A percentile compares a stretch with the other conserved stretches of the same genome.
These are phyloP conservation scores for Scaptomyza caliginosa DNA, from an alignment of 2,888 invertebrate species.

Conservation along the genomic window DNA sequence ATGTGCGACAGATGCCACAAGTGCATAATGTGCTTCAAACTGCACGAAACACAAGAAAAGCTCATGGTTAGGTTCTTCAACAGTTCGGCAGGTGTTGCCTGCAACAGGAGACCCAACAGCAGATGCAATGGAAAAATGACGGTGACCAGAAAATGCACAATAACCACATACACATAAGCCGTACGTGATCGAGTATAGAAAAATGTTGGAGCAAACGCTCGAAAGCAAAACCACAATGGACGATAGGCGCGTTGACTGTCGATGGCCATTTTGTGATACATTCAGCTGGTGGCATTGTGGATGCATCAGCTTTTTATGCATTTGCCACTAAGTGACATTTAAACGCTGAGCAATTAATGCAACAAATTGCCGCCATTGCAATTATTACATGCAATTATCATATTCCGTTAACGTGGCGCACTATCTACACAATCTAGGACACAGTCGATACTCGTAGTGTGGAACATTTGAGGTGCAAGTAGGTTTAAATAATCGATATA, in stretches of 20 bases:
- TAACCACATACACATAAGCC: constrained; percentile 20
- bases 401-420: neutral
- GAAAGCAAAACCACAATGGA: constrained; percentile 52
- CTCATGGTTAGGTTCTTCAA: constrained; percentile 55
- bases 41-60: constrained; percentile 44
- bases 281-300: constrained; percentile 1
- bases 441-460: neutral
- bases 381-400: constrained; percentile 37
- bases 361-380: constrained; percentile 48
- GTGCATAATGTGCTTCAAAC: constrained; percentile 49
- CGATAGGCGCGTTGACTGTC: constrained; percentile 55
- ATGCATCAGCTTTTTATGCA: constrained; percentile 47
- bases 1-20: constrained; percentile 40
- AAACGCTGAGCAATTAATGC: constrained; percentile 43
- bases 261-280: constrained; percentile 26
- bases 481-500: no score
- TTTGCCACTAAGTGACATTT: constrained; percentile 55
- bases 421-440: neutral
- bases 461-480: no score
- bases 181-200: constrained; percentile 32
- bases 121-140: constrained; percentile 62
- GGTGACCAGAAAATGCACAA: constrained; percentile 51
- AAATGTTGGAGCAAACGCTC: constrained; percentile 39
- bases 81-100: constrained; percentile 23
- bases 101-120: constrained; percentile 44